These are phyloP conservation scores for Tokudaia muenninki DNA, from an alignment of 2,797 vertebrate genomes.

Conservation along the genomic window DNA sequence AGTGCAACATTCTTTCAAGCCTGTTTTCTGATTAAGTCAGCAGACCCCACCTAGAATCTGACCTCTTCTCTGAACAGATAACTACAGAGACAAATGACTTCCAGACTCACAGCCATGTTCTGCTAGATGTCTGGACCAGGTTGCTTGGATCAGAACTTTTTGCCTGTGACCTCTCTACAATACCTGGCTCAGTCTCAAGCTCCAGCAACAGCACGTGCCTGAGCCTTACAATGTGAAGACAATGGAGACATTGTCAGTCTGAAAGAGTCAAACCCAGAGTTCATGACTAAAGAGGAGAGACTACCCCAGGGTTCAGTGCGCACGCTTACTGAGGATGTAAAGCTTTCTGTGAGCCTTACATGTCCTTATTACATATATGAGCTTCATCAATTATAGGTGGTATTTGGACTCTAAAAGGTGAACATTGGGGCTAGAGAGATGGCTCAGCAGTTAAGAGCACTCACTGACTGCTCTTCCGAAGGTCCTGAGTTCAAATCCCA, in stretches of 20 bases:
- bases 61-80: not conserved
- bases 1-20: not conserved
- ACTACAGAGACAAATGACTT: not conserved
- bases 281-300: not conserved
- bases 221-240: not conserved
- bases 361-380: not conserved
- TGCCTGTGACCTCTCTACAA: not conserved
- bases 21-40: not conserved
- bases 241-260: not conserved
- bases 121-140: not conserved
- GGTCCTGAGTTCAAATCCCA: no score
- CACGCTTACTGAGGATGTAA: not conserved
- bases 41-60: not conserved
- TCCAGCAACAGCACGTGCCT: not conserved
- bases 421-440: not conserved
- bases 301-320: not conserved
- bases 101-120: accelerated
- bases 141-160: not conserved
- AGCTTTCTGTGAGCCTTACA: not conserved
- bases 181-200: not conserved
- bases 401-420: not conserved
- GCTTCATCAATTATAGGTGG: not conserved
- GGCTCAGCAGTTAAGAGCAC: no score
- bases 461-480: no score
- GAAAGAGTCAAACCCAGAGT: not conserved